phyloP scores from a whole-genome alignment of 2,797 vertebrate genomes.

The Enteromius viviparus region DNA sequence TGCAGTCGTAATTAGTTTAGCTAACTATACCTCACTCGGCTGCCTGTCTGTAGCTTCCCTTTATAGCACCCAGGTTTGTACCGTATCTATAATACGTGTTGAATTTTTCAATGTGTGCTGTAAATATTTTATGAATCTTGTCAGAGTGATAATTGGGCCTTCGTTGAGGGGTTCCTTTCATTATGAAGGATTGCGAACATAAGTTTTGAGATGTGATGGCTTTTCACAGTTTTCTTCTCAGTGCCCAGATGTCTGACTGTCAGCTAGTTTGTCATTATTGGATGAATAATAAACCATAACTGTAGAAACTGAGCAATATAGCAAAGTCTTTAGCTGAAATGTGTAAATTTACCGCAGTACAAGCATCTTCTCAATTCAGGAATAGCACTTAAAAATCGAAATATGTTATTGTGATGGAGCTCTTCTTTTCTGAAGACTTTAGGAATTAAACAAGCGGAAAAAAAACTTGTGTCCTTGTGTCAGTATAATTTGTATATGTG shows the following conservation, averaged over 20 bases:
- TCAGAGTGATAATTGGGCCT: conserved; percentile 28
- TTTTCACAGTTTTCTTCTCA: not conserved
- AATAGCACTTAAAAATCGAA: not conserved
- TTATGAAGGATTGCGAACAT: not conserved
- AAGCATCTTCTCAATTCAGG: not conserved
- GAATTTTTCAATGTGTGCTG: not conserved
- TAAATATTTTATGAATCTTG: conserved; percentile 31
- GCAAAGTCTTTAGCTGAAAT: not conserved
- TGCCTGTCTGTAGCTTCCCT: not conserved
- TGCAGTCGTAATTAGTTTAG: conserved; percentile 39
- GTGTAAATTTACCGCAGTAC: not conserved
- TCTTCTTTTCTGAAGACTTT: not conserved
- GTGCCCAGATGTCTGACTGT: not conserved
- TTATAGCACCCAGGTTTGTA: not conserved
- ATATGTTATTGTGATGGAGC: not conserved
- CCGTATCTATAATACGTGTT: not conserved
- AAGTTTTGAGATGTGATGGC: not conserved
- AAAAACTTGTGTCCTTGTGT: too few relatives aligned
- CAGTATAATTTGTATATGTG: conserved; percentile 24
- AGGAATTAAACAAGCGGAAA: not conserved
- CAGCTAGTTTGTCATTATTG: not conserved
- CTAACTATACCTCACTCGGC: not conserved
- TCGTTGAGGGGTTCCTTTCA: not conserved
- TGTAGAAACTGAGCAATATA: not conserved
- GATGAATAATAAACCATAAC: not conserved